Base-by-base conservation (phyloP, 1,140 invertebrate species). In the Drosophila leontia region DNA sequence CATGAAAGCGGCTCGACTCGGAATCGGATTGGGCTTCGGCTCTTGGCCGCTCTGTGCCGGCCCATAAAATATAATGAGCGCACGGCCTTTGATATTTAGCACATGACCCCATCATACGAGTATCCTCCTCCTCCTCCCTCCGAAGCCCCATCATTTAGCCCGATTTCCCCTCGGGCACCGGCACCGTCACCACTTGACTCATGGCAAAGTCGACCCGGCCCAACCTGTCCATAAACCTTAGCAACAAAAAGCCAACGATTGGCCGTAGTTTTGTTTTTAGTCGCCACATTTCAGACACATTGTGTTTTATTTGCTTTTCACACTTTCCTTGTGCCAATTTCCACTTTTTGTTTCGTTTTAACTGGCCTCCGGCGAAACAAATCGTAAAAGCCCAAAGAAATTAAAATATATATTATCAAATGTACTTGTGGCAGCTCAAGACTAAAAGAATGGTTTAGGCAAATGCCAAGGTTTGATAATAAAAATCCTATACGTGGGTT, bases 321-420 rank as follows among this genome's bases (percentile, higher is more conserved):
- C 85, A 88, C 84, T 88, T 88, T 88, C 84, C 78, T 84, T 88
- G 84, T 71, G 84, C 84, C 80, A 88, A 84, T 87, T 87, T 69
- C 53, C 81, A 84, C 80, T 88, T 88, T 78, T 80, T 75, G 80
- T 90, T 84, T 88, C 78, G 50, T 74, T 87, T 75, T 62, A 62
- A 26, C 50, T 23, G 51, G 47, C 65, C 75, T 45, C 53, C 19
- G 47, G 61, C 48, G 51, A 70, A 63, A 53, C 61, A 48, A 75
- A 47, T 78, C 47, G 59, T 81, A 69, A 84, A 78, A 63, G 55
- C 37, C 58, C 47, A 78, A 81, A 75, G 69, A 85, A 87, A 87
- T 87, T 79, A 79, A 68, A 82, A 65, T 76, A 79, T 77, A 59
- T 79, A 79, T 72, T 47, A 23, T 64, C 44, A 65, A 81, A 69